These are phyloP conservation scores for Nebria salina DNA, from an alignment of 2,888 invertebrate genomes.

Conservation along the genomic window DNA sequence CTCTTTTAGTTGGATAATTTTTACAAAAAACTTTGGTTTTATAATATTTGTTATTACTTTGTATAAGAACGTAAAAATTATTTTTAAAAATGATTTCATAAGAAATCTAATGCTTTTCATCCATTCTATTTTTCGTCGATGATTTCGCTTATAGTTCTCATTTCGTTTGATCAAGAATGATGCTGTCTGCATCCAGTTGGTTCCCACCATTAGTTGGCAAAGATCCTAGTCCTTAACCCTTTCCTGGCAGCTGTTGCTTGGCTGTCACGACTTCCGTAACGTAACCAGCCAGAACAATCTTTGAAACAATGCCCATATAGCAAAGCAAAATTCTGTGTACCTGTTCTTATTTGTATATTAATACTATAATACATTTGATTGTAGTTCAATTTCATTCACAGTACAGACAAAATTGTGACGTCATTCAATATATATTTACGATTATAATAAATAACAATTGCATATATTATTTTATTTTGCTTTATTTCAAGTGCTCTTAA, in stretches of 20 bases:
- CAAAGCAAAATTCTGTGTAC: conserved; percentile 4
- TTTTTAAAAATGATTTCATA: too few relatives aligned
- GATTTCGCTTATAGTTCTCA: conserved; percentile 4
- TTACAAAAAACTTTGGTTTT: too few relatives aligned
- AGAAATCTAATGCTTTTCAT: too few relatives aligned
- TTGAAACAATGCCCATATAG: conserved; percentile 21
- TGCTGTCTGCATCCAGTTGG: conserved; percentile 14
- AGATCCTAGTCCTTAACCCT: conserved; percentile 12
- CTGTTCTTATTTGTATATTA: conserved; percentile 17
- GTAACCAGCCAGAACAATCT: neutral
- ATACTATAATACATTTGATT: neutral
- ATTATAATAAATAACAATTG: neutral
- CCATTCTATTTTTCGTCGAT: too few relatives aligned
- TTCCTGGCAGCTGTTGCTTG: conserved; percentile 18
- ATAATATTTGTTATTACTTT: too few relatives aligned
- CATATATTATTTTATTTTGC: neutral
- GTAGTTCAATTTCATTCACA: neutral
- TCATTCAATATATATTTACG: neutral
- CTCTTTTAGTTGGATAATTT: too few relatives aligned
- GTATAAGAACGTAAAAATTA: too few relatives aligned
- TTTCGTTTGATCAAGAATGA: neutral
- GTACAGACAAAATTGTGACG: neutral
- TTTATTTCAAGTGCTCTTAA: too few relatives aligned
- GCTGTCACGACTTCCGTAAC: conserved; percentile 8
- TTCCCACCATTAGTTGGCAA: conserved; percentile 25